A percentile compares a stretch with the other conserved stretches of the same genome.
phyloP scores from a whole-genome alignment of 2,888 invertebrate species.

The Chaitophorus viminalis region DNA sequence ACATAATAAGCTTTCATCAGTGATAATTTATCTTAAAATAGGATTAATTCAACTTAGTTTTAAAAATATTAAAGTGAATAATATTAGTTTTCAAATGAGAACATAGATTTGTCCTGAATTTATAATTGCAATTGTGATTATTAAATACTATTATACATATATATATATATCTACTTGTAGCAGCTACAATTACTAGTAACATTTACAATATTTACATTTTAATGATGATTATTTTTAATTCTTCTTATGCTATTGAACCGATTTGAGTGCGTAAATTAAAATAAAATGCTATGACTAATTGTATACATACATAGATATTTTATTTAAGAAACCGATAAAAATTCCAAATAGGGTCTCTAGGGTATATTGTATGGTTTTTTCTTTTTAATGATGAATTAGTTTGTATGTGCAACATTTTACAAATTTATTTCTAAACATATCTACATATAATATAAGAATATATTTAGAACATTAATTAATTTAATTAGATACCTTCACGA shows the following conservation, averaged over 20 bases:
- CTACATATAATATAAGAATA: too few relatives aligned
- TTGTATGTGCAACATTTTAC: too few relatives aligned
- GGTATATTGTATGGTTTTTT: too few relatives aligned
- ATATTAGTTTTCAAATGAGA: background rate
- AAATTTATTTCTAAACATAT: too few relatives aligned
- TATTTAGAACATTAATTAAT: too few relatives aligned
- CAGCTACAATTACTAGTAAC: background rate
- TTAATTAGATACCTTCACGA: too few relatives aligned
- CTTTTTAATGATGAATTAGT: too few relatives aligned
- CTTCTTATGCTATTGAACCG: background rate
- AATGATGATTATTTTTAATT: background rate
- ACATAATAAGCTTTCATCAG: too few relatives aligned
- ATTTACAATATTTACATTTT: background rate
- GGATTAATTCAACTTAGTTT: too few relatives aligned
- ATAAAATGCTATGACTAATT: background rate
- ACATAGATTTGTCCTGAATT: background rate
- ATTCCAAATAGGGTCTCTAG: too few relatives aligned
- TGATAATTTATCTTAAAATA: too few relatives aligned
- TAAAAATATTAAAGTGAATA: background rate
- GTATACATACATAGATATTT: background rate
- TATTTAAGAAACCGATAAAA: background rate
- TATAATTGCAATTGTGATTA: background rate
- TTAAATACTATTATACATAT: background rate
- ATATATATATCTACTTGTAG: background rate
- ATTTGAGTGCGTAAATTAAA: background rate